phyloP scores from a whole-genome alignment of 1,140 invertebrate genomes.

The Hormaphis cornu region DNA sequence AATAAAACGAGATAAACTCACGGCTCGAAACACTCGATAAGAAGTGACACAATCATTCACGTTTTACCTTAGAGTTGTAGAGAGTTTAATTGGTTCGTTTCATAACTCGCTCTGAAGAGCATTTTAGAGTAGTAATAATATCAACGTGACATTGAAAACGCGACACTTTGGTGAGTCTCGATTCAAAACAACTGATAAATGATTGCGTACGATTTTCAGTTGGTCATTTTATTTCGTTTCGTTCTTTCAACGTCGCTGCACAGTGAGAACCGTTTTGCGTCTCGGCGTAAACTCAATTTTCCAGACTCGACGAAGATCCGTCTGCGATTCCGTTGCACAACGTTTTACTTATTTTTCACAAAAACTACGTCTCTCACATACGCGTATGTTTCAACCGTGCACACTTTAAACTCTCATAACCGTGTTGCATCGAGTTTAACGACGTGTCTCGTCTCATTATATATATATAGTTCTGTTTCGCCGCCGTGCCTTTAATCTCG shows the following conservation, averaged over 20 bases:
- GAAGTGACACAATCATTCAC: not conserved
- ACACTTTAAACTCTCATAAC: not conserved
- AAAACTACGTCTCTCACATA: not conserved
- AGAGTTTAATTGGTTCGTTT: not conserved
- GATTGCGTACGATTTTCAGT: no score
- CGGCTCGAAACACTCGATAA: no score
- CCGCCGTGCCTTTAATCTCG: not conserved
- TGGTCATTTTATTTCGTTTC: no score
- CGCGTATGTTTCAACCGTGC: not conserved
- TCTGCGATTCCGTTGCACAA: no score
- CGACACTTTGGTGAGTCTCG: not conserved
- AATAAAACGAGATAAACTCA: not conserved
- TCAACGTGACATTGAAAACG: not conserved
- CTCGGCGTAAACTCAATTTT: no score
- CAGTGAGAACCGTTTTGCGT: no score
- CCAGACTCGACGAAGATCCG: no score
- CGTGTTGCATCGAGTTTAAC: slow-evolving; percentile 7
- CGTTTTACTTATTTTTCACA: not conserved
- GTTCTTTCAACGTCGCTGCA: no score
- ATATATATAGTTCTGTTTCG: not conserved
- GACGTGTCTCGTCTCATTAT: slow-evolving; percentile 28
- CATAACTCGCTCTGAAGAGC: not conserved
- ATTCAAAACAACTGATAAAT: no score
- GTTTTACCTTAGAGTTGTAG: not conserved
- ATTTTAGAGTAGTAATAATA: not conserved